Percentiles rank a stretch among this genome's conserved stretches.
These are phyloP conservation scores for Cacoxenus indagator DNA, from an alignment of 2,888 invertebrate genomes.

Conservation along the genomic window DNA sequence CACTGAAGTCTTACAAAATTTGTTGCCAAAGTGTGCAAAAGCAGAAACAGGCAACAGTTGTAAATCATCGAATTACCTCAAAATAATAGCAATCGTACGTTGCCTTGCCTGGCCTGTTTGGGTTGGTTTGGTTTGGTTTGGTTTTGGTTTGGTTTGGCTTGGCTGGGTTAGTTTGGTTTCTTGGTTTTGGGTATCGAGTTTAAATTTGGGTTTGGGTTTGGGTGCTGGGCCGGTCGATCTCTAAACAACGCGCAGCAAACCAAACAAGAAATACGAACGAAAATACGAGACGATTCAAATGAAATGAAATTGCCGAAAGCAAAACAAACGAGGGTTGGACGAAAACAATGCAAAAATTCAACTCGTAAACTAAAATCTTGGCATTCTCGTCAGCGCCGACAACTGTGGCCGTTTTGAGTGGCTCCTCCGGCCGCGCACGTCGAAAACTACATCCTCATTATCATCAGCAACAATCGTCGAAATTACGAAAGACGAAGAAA, in stretches of 20 bases:
- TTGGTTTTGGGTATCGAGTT: too few relatives aligned
- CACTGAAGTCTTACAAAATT: slow-evolving; percentile 56
- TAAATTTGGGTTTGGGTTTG: too few relatives aligned
- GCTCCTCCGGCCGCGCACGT: too few relatives aligned
- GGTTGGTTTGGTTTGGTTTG: neutral
- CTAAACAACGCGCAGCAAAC: neutral
- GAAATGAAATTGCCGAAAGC: slow-evolving; percentile 54
- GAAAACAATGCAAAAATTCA: slow-evolving; percentile 52
- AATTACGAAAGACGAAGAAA: slow-evolving; percentile 59
- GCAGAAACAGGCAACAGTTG: slow-evolving; percentile 51
- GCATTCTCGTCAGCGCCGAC: neutral
- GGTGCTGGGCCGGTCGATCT: neutral
- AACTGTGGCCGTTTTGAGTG: slow-evolving; percentile 15
- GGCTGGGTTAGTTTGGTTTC: too few relatives aligned
- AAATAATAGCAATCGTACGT: slow-evolving; percentile 59
- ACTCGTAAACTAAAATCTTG: too few relatives aligned
- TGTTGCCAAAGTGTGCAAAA: slow-evolving; percentile 14
- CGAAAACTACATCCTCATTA: slow-evolving; percentile 39
- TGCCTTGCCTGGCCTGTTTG: neutral
- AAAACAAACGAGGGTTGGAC: slow-evolving; percentile 20
- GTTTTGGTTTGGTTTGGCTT: neutral
- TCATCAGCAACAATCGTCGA: slow-evolving; percentile 1
- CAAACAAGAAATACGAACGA: slow-evolving; percentile 10
- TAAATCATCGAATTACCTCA: slow-evolving; percentile 64
- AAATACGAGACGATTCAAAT: slow-evolving; percentile 33